Conservation (phyloP, 1,140 invertebrate genomes). For the Sycobia sp. region DNA sequence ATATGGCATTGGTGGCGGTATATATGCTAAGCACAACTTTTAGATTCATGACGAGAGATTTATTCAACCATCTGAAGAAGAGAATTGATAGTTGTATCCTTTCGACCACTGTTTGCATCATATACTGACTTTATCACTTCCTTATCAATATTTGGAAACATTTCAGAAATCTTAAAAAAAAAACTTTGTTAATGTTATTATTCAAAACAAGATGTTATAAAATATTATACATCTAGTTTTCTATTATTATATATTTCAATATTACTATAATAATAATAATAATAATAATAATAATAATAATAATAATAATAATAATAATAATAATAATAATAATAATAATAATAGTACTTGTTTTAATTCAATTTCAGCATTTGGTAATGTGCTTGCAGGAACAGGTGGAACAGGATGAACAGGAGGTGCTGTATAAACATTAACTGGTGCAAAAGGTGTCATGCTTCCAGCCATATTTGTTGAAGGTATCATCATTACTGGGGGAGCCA, state of each 20-base stretch:
- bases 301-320: slow-evolving; percentile 47
- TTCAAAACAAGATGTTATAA: neutral
- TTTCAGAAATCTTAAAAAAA: slow-evolving; percentile 80
- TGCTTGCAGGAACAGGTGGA: slow-evolving; percentile 55
- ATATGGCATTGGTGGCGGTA: slow-evolving; percentile 43
- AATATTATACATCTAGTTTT: neutral
- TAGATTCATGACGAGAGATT: slow-evolving; percentile 36
- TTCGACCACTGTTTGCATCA: slow-evolving; percentile 87
- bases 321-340: neutral
- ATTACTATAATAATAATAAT: too few relatives aligned
- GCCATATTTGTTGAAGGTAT: slow-evolving; percentile 63
- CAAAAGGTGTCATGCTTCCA: slow-evolving; percentile 47
- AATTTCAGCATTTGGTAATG: slow-evolving; percentile 65
- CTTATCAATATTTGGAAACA: slow-evolving; percentile 94
- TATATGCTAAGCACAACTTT: slow-evolving; percentile 25
- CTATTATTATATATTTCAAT: neutral
- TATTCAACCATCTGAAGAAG: slow-evolving; percentile 85
- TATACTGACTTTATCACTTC: slow-evolving; percentile 90
- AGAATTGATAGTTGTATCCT: slow-evolving; percentile 88
- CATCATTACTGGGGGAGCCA: slow-evolving; percentile 66
- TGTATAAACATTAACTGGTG: slow-evolving; percentile 60
- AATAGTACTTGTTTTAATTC: slow-evolving; percentile 76
- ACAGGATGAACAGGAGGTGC: slow-evolving; percentile 48
- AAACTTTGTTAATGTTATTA: neutral
- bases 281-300: slow-evolving; percentile 71